Evolutionary conservation across 2,113 vertebrate genomes (phyloP).

Genomic region (Platichthys flesus): DNA sequence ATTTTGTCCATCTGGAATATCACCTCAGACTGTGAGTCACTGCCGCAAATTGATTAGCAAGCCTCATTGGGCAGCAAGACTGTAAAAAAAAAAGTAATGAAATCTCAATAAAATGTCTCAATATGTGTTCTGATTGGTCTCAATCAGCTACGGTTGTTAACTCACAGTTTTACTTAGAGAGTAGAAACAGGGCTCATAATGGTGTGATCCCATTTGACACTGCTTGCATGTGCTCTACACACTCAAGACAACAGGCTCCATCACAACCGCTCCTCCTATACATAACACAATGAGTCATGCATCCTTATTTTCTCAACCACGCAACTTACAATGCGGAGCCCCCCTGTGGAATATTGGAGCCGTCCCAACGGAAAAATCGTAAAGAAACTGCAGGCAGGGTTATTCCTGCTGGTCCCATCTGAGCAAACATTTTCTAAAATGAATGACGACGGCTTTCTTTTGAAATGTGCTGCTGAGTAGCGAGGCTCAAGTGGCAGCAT

Average conservation of each 20-base stretch:
- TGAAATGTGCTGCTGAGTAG: conserved; percentile 64
- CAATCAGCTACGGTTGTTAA: neutral
- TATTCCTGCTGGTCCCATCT: conserved; percentile 41
- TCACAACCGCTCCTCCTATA: conserved; percentile 13
- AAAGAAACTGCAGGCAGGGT: conserved; percentile 37
- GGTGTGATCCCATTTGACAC: conserved; percentile 4
- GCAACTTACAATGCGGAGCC: conserved; percentile 13
- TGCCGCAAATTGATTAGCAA: too few species aligned
- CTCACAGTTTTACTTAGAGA: neutral
- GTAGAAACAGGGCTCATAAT: neutral
- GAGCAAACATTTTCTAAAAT: conserved; percentile 51
- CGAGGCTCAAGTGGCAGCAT: conserved; percentile 69
- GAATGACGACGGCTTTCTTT: conserved; percentile 43
- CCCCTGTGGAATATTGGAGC: conserved; percentile 42
- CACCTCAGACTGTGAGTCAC: too few species aligned
- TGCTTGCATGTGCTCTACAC: neutral
- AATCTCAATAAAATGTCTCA: neutral
- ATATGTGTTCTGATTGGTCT: neutral
- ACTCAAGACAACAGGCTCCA: neutral
- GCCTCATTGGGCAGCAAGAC: too few species aligned
- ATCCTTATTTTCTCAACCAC: conserved; percentile 21
- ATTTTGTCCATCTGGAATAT: neutral
- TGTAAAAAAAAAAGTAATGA: too few species aligned
- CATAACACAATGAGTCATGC: conserved; percentile 40
- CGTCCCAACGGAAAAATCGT: conserved; percentile 53